These are phyloP conservation scores for Champsocephalus esox DNA, from an alignment of 2,797 vertebrate genomes.

Conservation along the genomic window DNA sequence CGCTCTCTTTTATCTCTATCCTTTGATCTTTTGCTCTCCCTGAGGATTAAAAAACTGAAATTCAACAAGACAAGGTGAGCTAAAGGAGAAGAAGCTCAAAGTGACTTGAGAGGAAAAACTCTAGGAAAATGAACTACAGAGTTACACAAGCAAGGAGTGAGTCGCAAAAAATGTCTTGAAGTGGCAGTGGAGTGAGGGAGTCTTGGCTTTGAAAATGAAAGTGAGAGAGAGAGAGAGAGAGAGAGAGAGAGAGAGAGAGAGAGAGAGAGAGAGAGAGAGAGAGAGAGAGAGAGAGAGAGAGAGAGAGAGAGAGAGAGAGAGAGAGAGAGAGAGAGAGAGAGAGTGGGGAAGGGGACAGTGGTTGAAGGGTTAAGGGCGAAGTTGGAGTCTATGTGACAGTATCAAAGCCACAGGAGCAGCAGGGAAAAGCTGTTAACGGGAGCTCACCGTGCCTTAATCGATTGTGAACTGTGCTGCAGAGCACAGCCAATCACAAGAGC, in stretches of 20 bases:
- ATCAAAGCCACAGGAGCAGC: slow-evolving; percentile 82
- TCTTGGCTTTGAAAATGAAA: slow-evolving; percentile 68
- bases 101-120: slow-evolving; percentile 59
- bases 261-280: slow-evolving; percentile 49
- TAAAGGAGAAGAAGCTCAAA: slow-evolving; percentile 46
- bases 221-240: slow-evolving; percentile 4
- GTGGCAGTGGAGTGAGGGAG: slow-evolving; percentile 39
- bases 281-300: slow-evolving; percentile 3
- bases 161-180: slow-evolving; percentile 49
- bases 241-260: slow-evolving; percentile 49
- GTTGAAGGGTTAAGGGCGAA: slow-evolving; percentile 74
- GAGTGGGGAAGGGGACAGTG: slow-evolving; percentile 47
- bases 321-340: slow-evolving; percentile 58
- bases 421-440: slow-evolving; percentile 85
- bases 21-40: slow-evolving; percentile 30
- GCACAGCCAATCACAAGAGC: slow-evolving; percentile 82
- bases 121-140: slow-evolving; percentile 19
- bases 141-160: slow-evolving; percentile 35
- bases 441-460: slow-evolving; percentile 85
- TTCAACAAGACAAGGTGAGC: slow-evolving; percentile 64
- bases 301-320: slow-evolving; percentile 18
- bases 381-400: slow-evolving; percentile 78
- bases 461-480: slow-evolving; percentile 85
- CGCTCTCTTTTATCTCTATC: slow-evolving; percentile 42
- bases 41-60: slow-evolving; percentile 51